These are phyloP conservation scores for Malachius bipustulatus DNA, from an alignment of 2,888 invertebrate genomes.

Conservation along the genomic window DNA sequence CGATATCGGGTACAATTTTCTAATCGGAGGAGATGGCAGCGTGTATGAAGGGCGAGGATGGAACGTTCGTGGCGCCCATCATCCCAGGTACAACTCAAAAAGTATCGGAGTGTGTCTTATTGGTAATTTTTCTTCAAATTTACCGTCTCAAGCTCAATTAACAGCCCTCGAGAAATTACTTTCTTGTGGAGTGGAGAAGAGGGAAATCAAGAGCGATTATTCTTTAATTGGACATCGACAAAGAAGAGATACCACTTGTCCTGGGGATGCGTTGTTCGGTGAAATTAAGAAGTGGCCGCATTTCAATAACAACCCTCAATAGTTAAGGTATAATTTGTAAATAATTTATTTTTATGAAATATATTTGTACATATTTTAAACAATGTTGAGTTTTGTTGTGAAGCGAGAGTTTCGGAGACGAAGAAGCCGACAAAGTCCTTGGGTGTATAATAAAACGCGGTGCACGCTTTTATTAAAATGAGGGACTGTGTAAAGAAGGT, in stretches of 20 bases:
- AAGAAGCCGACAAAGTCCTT: too few species aligned
- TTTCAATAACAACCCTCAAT: background rate
- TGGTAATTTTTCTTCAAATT: conserved; percentile 29
- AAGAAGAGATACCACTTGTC: background rate
- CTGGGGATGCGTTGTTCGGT: conserved; percentile 1
- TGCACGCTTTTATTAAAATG: too few species aligned
- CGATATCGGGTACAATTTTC: conserved; percentile 8
- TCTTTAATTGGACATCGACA: background rate
- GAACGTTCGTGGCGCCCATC: conserved; percentile 50
- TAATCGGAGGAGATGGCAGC: conserved; percentile 51
- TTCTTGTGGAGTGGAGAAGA: background rate
- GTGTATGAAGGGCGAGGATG: conserved; percentile 57
- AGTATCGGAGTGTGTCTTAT: conserved; percentile 53
- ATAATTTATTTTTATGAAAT: too few species aligned
- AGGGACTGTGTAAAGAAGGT: too few species aligned
- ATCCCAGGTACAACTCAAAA: conserved; percentile 45
- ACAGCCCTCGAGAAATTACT: background rate
- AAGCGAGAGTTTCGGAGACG: too few species aligned
- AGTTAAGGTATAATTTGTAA: too few species aligned
- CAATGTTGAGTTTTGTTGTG: too few species aligned
- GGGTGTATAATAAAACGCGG: too few species aligned
- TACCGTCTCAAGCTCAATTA: background rate
- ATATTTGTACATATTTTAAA: too few species aligned
- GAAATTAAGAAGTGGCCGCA: background rate
- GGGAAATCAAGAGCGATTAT: background rate